Conservation (phyloP, 2,888 invertebrate species). For the Lepidonotus clava region DNA sequence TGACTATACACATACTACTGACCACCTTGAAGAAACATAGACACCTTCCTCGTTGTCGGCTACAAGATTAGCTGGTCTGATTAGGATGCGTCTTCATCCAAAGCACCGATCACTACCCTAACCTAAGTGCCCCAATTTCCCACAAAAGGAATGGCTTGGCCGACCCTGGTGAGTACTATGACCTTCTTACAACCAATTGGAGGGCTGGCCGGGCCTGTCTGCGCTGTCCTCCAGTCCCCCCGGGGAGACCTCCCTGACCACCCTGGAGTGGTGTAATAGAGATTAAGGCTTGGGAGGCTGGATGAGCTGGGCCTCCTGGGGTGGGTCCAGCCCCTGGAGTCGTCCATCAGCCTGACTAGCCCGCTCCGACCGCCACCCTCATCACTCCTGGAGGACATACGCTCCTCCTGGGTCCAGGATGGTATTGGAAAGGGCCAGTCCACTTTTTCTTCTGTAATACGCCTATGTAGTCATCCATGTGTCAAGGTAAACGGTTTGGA, state of each 20-base stretch:
- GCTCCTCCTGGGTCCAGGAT: background rate
- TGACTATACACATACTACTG: no score
- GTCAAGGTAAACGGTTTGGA: no score
- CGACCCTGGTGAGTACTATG: no score
- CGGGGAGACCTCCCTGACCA: background rate
- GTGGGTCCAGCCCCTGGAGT: background rate
- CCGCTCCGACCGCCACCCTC: background rate
- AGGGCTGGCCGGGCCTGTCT: no score
- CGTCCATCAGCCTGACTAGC: background rate
- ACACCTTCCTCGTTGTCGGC: background rate
- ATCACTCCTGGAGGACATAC: constrained; percentile 1
- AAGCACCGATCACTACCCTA: background rate
- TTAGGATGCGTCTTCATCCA: background rate
- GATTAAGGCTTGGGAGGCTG: background rate
- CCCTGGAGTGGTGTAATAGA: constrained; percentile 1
- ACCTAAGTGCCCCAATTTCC: background rate
- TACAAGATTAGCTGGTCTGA: no score
- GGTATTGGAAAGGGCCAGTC: no score
- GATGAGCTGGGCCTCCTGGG: background rate
- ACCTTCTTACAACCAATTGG: no score
- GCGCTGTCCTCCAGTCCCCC: background rate
- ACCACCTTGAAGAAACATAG: no score
- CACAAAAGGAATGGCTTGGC: constrained; percentile 19
- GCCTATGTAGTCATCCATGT: no score
- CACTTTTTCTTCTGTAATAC: no score